Percentiles rank a stretch among this genome's conserved stretches.
phyloP scores from a whole-genome alignment of 2,113 vertebrate species.

The Actenoides lindsayi region DNA sequence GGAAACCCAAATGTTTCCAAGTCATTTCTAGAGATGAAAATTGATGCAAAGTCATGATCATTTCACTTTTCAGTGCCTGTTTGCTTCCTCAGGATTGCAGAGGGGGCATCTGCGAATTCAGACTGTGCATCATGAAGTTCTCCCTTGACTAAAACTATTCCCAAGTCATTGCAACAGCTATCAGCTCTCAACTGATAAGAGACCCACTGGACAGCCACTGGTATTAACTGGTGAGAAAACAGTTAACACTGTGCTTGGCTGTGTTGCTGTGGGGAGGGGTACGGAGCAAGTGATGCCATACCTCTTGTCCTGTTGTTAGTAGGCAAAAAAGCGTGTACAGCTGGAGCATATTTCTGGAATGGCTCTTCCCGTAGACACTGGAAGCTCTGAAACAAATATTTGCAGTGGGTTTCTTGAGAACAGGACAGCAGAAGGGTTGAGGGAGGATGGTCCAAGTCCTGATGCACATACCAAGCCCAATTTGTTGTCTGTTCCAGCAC shows the following conservation, averaged over 20 bases:
- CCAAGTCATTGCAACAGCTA: not conserved
- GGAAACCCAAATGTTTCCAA: conserved; percentile 15
- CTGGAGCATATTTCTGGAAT: not conserved
- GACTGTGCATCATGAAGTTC: not conserved
- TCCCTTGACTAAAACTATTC: conserved; percentile 15
- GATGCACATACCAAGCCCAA: not conserved
- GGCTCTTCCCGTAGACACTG: not conserved
- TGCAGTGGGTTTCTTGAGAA: not conserved
- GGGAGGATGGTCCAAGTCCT: not conserved
- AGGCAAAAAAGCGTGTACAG: not conserved
- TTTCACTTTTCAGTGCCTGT: not conserved
- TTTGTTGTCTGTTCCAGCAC: not conserved
- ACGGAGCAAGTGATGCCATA: not conserved
- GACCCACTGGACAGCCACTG: not conserved
- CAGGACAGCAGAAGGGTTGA: not conserved
- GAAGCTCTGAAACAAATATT: not conserved
- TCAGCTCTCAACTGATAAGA: not conserved
- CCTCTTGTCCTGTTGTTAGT: conserved; percentile 4
- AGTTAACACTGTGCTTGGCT: not conserved
- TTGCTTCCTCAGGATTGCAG: conserved; percentile 23
- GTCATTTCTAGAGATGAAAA: not conserved
- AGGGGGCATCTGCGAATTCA: not conserved
- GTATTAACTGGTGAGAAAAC: not conserved
- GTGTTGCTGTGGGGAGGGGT: not conserved
- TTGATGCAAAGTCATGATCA: not conserved